Evolutionary conservation across 2,797 vertebrate genomes (phyloP).

Genomic region (Pyrocephalus nanus): DNA sequence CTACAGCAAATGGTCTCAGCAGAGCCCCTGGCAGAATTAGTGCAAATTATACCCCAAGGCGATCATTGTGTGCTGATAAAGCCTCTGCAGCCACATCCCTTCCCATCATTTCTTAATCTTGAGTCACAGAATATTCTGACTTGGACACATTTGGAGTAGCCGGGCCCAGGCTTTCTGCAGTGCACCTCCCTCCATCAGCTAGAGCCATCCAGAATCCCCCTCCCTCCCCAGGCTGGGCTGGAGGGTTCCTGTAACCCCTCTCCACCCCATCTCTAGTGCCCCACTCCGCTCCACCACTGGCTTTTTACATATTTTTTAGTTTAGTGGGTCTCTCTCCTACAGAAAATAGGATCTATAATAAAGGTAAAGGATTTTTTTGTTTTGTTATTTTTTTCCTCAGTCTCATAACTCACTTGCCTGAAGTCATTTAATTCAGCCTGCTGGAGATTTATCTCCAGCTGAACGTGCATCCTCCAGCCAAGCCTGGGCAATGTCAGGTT

Average conservation of each 20-base stretch:
- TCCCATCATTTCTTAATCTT: not conserved
- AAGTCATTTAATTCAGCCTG: not conserved
- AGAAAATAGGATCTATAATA: not conserved
- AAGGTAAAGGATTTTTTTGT: not conserved
- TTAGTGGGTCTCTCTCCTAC: not conserved
- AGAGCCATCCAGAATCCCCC: not conserved
- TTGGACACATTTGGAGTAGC: not conserved
- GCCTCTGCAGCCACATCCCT: not conserved
- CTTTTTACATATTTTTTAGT: not conserved
- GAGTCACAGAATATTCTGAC: not conserved
- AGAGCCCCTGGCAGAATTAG: not conserved
- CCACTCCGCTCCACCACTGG: fast-evolving
- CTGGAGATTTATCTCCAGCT: not conserved
- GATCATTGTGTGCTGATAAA: not conserved
- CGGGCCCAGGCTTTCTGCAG: not conserved
- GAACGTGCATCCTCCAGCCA: not conserved
- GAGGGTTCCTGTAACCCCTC: fast-evolving
- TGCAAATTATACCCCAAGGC: fast-evolving
- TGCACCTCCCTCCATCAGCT: not conserved
- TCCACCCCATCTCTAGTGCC: too few relatives aligned
- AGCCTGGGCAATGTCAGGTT: not conserved
- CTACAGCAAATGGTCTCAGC: not conserved
- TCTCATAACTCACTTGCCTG: not conserved
- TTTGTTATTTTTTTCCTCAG: not conserved
- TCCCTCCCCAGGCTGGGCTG: fast-evolving